These are phyloP conservation scores for Muscina levida DNA, from an alignment of 2,888 invertebrate species.

Conservation along the genomic window DNA sequence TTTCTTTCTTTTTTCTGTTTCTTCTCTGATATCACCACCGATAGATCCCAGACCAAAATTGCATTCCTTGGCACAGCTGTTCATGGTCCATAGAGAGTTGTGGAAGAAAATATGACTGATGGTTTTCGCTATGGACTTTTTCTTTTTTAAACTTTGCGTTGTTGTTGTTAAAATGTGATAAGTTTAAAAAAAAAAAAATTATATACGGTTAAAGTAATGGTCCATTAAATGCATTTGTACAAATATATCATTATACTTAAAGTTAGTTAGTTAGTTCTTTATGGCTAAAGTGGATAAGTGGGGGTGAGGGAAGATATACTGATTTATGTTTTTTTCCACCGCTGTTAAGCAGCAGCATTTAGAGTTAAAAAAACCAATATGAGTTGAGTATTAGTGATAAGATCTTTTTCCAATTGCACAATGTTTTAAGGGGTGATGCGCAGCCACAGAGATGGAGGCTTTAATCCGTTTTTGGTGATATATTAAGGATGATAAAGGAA, in stretches of 20 bases:
- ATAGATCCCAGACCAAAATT: neutral
- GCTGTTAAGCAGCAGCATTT: neutral
- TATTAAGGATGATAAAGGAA: no score
- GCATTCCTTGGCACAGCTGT: neutral
- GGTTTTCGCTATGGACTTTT: slow-evolving; percentile 26
- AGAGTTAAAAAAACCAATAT: slow-evolving; percentile 13
- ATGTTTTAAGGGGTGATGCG: no score
- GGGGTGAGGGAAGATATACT: neutral
- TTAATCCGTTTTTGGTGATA: no score
- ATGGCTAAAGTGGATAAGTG: neutral
- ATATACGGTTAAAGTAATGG: slow-evolving; percentile 36
- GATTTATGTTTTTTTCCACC: neutral
- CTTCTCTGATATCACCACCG: neutral
- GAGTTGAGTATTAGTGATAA: slow-evolving; percentile 1
- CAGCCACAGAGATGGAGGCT: no score
- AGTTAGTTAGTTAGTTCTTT: neutral
- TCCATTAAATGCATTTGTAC: slow-evolving; percentile 43
- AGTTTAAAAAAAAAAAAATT: slow-evolving; percentile 37
- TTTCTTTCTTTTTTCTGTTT: slow-evolving; percentile 3
- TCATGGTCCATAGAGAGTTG: neutral
- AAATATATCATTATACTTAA: slow-evolving; percentile 34
- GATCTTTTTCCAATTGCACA: neutral
- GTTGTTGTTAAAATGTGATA: slow-evolving; percentile 29
- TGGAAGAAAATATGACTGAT: slow-evolving; percentile 36
- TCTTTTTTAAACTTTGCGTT: neutral